Conservation (phyloP, 2,113 vertebrate species). For the Tricholaema leucomelas region DNA sequence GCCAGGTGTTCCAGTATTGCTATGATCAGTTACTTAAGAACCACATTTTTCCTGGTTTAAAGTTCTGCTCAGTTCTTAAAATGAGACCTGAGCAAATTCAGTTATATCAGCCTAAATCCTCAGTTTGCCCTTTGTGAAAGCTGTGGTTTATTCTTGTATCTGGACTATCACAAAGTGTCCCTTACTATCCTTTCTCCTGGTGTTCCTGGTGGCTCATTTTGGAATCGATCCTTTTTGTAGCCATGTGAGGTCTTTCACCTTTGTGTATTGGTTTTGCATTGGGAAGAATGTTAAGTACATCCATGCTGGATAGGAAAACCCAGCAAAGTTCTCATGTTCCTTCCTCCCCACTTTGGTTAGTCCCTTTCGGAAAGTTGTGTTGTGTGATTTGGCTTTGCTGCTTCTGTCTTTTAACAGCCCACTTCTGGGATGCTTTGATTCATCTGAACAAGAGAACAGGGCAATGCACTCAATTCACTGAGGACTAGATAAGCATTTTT, state of each 20-base stretch:
- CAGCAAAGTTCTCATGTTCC: not conserved
- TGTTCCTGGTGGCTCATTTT: not conserved
- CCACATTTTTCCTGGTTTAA: not conserved
- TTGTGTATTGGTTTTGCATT: not conserved
- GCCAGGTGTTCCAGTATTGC: not conserved
- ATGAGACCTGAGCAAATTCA: not conserved
- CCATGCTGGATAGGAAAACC: not conserved
- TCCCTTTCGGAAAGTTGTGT: not conserved
- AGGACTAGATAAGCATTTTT: not conserved
- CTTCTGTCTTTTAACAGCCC: not conserved
- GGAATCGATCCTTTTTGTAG: not conserved
- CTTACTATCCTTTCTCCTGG: accelerated
- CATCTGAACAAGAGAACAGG: conserved; percentile 9
- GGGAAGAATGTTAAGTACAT: not conserved
- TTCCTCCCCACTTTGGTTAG: not conserved
- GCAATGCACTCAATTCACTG: not conserved
- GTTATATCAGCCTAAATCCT: not conserved
- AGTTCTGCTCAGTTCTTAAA: not conserved
- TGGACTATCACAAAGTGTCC: not conserved
- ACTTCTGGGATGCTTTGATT: conserved; percentile 3
- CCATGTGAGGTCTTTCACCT: not conserved
- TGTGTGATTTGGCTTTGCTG: conserved; percentile 19
- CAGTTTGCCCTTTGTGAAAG: not conserved
- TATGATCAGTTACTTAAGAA: accelerated
- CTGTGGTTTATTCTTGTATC: not conserved